Percentiles rank a stretch among this genome's conserved stretches.
Conservation (phyloP, 1,140 invertebrate genomes). For the Maniola jurtina region DNA sequence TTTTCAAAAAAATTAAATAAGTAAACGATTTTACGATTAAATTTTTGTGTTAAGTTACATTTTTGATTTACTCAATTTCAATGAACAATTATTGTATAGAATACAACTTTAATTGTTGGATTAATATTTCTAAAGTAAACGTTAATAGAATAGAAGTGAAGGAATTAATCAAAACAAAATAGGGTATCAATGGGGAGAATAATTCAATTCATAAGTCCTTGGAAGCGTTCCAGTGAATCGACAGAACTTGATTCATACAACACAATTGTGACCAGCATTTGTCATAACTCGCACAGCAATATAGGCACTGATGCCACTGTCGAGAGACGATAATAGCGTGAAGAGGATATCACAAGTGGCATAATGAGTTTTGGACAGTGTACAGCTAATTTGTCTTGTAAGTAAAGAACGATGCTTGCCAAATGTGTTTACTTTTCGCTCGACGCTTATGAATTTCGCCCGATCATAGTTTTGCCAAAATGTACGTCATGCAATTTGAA, state of each 20-base stretch:
- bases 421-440: constrained; percentile 36
- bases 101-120: not conserved
- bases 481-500: constrained; percentile 20
- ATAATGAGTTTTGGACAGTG: constrained; percentile 39
- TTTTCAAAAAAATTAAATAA: no score
- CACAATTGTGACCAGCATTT: constrained; percentile 35
- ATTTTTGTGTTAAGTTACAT: no score
- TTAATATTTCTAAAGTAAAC: constrained; percentile 12
- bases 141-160: constrained; percentile 14
- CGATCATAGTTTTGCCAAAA: constrained; percentile 31
- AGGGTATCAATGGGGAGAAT: constrained; percentile 36
- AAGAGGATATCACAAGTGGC: constrained; percentile 30
- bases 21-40: no score
- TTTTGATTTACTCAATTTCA: no score
- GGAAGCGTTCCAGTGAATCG: constrained; percentile 39
- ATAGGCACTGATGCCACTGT: constrained; percentile 32
- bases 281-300: constrained; percentile 37
- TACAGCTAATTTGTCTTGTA: constrained; percentile 39
- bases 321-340: constrained; percentile 31
- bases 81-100: not conserved
- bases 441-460: constrained; percentile 27
- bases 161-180: constrained; percentile 45
- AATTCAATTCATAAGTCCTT: constrained; percentile 46
- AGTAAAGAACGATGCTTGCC: constrained; percentile 35
- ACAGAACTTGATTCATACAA: constrained; percentile 33